Evolutionary conservation across 2,888 invertebrate genomes (phyloP), one percentile per base, ranked within the genome.

Genomic region (Apamea sordens): DNA sequence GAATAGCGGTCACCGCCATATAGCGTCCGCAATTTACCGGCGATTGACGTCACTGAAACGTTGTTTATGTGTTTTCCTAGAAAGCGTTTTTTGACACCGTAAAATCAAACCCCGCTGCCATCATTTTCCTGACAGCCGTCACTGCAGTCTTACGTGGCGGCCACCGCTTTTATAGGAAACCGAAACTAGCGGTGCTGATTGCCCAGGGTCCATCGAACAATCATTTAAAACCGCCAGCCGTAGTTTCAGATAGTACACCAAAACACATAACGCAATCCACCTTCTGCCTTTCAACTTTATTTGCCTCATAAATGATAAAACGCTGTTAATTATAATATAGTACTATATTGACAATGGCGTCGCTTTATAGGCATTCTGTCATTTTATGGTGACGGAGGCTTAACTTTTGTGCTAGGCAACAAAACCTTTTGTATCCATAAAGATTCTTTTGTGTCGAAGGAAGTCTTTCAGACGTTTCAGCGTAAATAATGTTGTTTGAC

Each of bases 311-410:
- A 67, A 75, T 79, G 18, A 53, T 69, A 70, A 75, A 79, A 80
- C 71, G 32, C 21, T 71, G 41, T 36, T 83, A 84, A 80, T 80
- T 83, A 68, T 50, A 69, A 72, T 36, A 44, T 64, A 69, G 59
- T 32, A n/a, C 24, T 56, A 70, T 79, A 75, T 83, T 80, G 71
- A 72, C 56, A 79, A 80, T 64, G 71, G 80, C 64, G 53, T 63
- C 61, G 63, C 68, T 74, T 56, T 73, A 28, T 24, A 67, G 63
- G 44, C n/a, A 59, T 75, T 79, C 36, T 69, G 71, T 64, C 3
- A 80, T 84, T 84, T 84, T 75, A 75, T 21, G 15, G 61, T 56
- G 69, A 64, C 44, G 28, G 13, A 47, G 50, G 50, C 74, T 72
- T 59, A 50, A 68, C 50, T 79, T 79, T 84, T 78, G 59, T 73